These are phyloP conservation scores for Drosophila mayaguana DNA, from an alignment of 2,888 invertebrate genomes.

Conservation along the genomic window DNA sequence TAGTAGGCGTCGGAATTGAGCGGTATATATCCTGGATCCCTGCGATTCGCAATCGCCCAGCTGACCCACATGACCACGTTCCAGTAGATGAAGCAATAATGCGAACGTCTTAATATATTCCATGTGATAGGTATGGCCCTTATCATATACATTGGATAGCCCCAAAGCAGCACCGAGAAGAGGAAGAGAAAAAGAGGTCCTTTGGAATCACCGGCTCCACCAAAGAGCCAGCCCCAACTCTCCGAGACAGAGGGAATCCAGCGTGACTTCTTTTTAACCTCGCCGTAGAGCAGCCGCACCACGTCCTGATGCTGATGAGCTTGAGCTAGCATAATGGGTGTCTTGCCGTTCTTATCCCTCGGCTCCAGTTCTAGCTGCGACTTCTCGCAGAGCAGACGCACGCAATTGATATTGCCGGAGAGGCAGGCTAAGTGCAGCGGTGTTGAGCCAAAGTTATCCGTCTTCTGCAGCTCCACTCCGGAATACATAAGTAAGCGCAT, in stretches of 20 bases:
- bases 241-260: constrained; percentile 95
- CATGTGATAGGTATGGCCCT: constrained; percentile 95
- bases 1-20: constrained; percentile 96
- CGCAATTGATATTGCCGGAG: constrained; percentile 94
- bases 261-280: constrained; percentile 92
- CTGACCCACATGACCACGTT: constrained; percentile 97
- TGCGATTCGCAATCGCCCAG: constrained; percentile 94
- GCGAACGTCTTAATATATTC: constrained; percentile 93
- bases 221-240: constrained; percentile 95
- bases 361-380: constrained; percentile 95
- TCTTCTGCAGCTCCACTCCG: constrained; percentile 94
- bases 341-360: constrained; percentile 96
- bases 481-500: constrained; percentile 95
- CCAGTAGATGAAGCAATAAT: constrained; percentile 96
- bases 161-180: constrained; percentile 94
- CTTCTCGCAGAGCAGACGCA: constrained; percentile 95
- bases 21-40: constrained; percentile 95
- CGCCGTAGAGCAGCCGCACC: constrained; percentile 91
- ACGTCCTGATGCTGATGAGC: constrained; percentile 95
- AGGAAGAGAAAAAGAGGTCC: constrained; percentile 94
- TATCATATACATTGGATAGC: constrained; percentile 96
- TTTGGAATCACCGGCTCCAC: constrained; percentile 96
- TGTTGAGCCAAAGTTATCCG: constrained; percentile 96
- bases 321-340: constrained; percentile 94
- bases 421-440: constrained; percentile 95